Evolutionary conservation across 1,140 invertebrate species (phyloP).

Genomic region (Aphaenogaster floridana): DNA sequence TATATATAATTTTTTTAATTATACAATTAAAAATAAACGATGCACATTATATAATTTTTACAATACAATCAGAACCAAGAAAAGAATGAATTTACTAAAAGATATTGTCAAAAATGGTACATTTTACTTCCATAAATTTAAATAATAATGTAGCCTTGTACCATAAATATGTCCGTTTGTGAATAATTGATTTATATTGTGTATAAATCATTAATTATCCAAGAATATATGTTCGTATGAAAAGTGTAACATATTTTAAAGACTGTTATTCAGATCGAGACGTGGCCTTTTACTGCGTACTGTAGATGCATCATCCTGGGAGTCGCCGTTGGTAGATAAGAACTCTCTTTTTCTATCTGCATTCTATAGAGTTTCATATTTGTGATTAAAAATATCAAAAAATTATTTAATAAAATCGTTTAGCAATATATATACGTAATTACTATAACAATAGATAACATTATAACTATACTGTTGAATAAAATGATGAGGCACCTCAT

Average conservation of each 20-base stretch:
- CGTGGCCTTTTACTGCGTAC: slow-evolving; percentile 85
- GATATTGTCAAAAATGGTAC: background rate
- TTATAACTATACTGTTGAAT: background rate
- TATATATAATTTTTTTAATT: background rate
- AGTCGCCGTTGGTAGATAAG: slow-evolving; percentile 81
- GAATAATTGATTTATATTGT: slow-evolving; percentile 1
- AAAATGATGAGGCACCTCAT: background rate
- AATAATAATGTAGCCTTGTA: background rate
- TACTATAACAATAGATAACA: background rate
- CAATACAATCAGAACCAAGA: background rate
- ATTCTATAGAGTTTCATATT: slow-evolving; percentile 73
- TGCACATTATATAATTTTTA: background rate
- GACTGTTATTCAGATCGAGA: slow-evolving; percentile 81
- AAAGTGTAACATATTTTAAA: slow-evolving; percentile 76
- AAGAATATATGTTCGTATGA: slow-evolving; percentile 48
- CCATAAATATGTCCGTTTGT: background rate
- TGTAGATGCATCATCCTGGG: slow-evolving; percentile 81
- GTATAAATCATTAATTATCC: slow-evolving; percentile 35
- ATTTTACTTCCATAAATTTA: slow-evolving; percentile 10
- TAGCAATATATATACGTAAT: background rate
- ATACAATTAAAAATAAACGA: no score
- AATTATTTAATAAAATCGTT: background rate
- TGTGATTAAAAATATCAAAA: slow-evolving; percentile 33
- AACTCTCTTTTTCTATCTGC: slow-evolving; percentile 84
- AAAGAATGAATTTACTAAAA: slow-evolving; percentile 10